Evolutionary conservation across 2,113 vertebrate species (phyloP), one percentile per base, ranked within the genome.

Genomic region (Anser brachyrhynchus): DNA sequence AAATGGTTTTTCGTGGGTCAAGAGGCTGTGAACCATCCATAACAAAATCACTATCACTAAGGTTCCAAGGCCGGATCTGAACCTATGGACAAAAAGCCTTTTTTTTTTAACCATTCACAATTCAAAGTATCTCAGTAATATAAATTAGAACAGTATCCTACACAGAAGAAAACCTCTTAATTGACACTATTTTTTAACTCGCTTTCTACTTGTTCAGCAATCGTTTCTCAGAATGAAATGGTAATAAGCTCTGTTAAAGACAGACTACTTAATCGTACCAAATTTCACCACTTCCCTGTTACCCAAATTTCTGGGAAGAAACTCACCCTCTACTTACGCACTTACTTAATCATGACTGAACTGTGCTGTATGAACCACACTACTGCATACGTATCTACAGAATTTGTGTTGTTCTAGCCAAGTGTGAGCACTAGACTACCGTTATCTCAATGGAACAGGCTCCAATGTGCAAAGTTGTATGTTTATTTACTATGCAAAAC

Each of bases 21-120:
- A 99, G 98, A 75, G 99, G 99, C 96, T 99, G 99, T 94, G 99
- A 99, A 95, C 99, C 99, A 87, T 99, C 99, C 99, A 99, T 99
- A 84, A 99, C 99, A 97, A 99, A 99, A 97, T 99, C 99, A 97
- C 99, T 99, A 97, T 99, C 99, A 87, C 99, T 99, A 81, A 99
- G 98, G 97, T 99, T 99, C 99, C 99, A 99, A 93, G 99, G 99
- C 72, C 99, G 98, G 85, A 99, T 99, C 98, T 99, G 99, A 90
- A 99, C 99, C 99, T 99, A 94, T 1, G 85, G 77, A 65, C 64
- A 90, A 59, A 86, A 97, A 97, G 88, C 58, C 93, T 79, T 84
- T 51, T n/a, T 64, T 93, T 97, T 89, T 89, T 92, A 92, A 77
- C 96, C 85, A 90, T 93, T 95, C 92, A 93, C 81, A 96, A 95